Percentiles rank a stretch among this genome's conserved stretches.
phyloP scores from a whole-genome alignment of 1,140 invertebrate genomes.

The Bactericera cockerelli region DNA sequence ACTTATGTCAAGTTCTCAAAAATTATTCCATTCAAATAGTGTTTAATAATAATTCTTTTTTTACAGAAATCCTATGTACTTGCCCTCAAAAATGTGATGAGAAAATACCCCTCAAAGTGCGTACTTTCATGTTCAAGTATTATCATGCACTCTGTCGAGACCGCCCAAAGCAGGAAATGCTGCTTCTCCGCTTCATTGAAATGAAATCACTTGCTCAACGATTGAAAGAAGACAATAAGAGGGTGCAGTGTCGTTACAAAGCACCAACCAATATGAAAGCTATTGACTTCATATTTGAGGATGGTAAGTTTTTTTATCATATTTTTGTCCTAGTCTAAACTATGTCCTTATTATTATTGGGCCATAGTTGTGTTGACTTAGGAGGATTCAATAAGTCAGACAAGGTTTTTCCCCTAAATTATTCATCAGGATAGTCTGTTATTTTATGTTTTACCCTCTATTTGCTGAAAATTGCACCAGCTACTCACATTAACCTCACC shows the following conservation, averaged over 20 bases:
- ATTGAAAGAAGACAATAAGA: constrained; percentile 15
- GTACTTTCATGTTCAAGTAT: constrained; percentile 31
- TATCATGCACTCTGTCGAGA: constrained; percentile 32
- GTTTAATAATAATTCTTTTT: too few species aligned
- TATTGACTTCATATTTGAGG: neutral
- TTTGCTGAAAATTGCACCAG: too few species aligned
- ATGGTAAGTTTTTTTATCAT: neutral
- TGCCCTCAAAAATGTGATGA: constrained; percentile 37
- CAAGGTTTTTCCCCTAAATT: too few species aligned
- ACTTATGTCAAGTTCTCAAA: too few species aligned
- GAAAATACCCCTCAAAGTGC: constrained; percentile 29
- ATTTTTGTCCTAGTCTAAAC: too few species aligned
- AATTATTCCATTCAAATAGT: too few species aligned
- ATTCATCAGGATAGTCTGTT: too few species aligned
- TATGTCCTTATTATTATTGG: too few species aligned
- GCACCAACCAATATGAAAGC: neutral
- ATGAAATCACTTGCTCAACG: constrained; percentile 25
- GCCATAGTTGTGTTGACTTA: too few species aligned
- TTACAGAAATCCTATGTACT: constrained; percentile 33
- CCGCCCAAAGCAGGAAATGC: constrained; percentile 31
- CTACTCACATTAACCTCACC: too few species aligned
- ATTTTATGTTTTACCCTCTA: too few species aligned
- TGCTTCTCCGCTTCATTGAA: constrained; percentile 32
- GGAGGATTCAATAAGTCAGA: too few species aligned
- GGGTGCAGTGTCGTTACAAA: constrained; percentile 6